These are phyloP conservation scores for Drosophila novamexicana DNA, from an alignment of 1,140 invertebrate genomes.

Conservation along the genomic window DNA sequence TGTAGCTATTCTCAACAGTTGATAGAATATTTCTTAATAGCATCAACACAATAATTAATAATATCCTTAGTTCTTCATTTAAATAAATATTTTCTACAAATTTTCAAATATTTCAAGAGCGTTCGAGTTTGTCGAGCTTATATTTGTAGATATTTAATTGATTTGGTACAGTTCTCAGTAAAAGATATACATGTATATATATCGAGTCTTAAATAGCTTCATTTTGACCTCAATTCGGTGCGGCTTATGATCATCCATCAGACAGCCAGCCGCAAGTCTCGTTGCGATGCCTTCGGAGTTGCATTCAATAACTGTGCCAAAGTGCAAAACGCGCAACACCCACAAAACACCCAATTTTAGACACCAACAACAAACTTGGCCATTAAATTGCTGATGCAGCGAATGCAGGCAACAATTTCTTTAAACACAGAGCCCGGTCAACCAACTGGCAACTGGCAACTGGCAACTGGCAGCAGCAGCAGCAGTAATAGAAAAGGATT, in stretches of 20 bases:
- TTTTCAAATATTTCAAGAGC: too few species aligned
- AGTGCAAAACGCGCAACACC: constrained; percentile 47
- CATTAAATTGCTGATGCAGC: constrained; percentile 70
- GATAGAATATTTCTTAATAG: too few species aligned
- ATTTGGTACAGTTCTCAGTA: not conserved
- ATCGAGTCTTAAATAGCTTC: not conserved
- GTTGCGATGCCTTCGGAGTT: not conserved
- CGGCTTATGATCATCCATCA: constrained; percentile 1
- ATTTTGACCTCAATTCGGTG: constrained; percentile 9
- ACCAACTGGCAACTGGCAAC: constrained; percentile 20
- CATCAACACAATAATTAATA: too few species aligned
- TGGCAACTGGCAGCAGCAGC: not conserved
- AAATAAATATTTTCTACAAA: too few species aligned
- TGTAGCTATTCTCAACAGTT: too few species aligned
- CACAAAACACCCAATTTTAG: constrained; percentile 38
- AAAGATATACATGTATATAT: too few species aligned
- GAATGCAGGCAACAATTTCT: constrained; percentile 74
- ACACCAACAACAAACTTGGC: constrained; percentile 26
- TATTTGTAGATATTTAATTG: too few species aligned
- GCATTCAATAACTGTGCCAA: constrained; percentile 61
- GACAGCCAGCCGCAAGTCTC: constrained; percentile 21
- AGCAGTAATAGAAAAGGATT: constrained; percentile 74
- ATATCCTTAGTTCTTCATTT: too few species aligned
- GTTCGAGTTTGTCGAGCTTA: too few species aligned
- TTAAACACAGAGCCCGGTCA: constrained; percentile 66